phyloP scores from a whole-genome alignment of 2,797 vertebrate genomes.

The Sarcophilus harrisii region DNA sequence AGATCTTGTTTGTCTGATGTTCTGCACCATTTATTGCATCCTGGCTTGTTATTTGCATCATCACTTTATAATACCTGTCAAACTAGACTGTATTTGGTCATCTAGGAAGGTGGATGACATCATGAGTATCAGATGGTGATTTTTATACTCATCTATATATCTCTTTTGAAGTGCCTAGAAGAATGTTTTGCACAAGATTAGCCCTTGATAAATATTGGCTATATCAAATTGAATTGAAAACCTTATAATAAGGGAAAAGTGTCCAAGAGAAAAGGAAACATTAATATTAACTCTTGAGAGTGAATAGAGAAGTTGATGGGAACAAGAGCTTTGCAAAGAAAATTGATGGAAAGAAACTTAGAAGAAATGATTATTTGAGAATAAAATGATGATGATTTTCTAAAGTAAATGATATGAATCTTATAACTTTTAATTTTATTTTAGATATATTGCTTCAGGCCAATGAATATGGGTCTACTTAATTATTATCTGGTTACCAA shows the following conservation, averaged over 20 bases:
- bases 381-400: conserved; percentile 2
- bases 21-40: background rate
- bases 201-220: background rate
- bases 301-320: background rate
- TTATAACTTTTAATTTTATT: background rate
- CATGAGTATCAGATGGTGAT: background rate
- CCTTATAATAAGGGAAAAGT: background rate
- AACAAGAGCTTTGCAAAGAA: background rate
- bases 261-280: background rate
- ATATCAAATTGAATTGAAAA: background rate
- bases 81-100: background rate
- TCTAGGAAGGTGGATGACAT: background rate
- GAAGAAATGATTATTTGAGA: conserved; percentile 21
- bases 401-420: background rate
- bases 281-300: background rate
- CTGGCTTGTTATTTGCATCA: background rate
- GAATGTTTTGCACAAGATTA: background rate
- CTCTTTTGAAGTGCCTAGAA: background rate
- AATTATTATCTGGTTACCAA: background rate
- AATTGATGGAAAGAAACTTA: background rate
- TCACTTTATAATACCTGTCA: background rate
- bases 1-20: background rate
- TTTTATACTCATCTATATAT: background rate
- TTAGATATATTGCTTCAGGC: background rate
- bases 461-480: background rate